Conservation (phyloP, 1,140 invertebrate species). For the Drosophila persimilis region DNA sequence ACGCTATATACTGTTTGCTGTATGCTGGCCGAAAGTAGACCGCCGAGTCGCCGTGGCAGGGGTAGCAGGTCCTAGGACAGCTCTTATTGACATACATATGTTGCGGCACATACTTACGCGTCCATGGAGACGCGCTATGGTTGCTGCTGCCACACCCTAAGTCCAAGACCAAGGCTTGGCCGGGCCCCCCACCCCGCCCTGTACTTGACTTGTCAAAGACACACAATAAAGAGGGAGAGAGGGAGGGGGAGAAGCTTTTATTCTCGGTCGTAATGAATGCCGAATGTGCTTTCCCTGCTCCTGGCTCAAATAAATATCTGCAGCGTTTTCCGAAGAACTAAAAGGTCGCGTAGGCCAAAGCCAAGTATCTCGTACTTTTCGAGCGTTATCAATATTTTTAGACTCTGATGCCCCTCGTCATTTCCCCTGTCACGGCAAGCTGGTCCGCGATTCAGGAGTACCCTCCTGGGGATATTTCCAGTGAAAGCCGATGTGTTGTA, state of each 20-base stretch:
- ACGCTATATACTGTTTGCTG: not conserved
- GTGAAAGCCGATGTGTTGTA: conserved; percentile 19
- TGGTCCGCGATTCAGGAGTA: no score
- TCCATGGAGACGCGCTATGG: conserved; percentile 13
- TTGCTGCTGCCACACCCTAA: conserved; percentile 10
- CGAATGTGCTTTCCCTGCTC: conserved; percentile 41
- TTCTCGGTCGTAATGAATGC: conserved; percentile 42
- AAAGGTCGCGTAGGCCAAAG: no score
- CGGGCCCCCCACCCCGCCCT: conserved; percentile 1
- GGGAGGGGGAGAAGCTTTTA: conserved; percentile 30
- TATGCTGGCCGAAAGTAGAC: conserved; percentile 53
- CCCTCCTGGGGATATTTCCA: conserved; percentile 4
- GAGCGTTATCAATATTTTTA: no score
- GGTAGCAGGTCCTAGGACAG: not conserved
- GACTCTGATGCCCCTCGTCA: no score
- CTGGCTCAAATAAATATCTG: conserved; percentile 21
- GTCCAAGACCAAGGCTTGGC: not conserved
- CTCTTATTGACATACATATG: conserved; percentile 64
- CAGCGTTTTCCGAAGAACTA: no score
- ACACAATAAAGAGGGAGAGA: conserved; percentile 16
- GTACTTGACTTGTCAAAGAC: conserved; percentile 70
- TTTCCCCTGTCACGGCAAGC: no score
- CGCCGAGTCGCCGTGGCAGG: conserved; percentile 19
- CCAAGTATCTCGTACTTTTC: no score
- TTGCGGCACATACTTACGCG: conserved; percentile 24